Percentiles rank a stretch among this genome's conserved stretches.
Evolutionary conservation across 2,113 vertebrate species (phyloP).

Genomic region (Garra rufa): DNA sequence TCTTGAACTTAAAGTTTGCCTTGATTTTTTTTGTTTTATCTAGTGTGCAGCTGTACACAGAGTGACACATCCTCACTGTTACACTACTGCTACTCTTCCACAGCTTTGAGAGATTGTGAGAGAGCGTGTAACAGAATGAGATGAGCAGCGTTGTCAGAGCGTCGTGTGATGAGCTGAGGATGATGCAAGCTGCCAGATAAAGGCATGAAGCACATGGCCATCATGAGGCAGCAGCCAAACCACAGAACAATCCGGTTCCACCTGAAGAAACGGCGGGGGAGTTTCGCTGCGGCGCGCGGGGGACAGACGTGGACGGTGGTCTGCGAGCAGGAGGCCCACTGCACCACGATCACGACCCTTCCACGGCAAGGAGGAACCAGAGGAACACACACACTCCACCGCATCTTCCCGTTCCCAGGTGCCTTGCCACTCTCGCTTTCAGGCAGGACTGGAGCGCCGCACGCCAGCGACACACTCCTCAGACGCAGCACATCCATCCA

Average conservation of each 20-base stretch:
- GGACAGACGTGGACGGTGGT: slow-evolving; percentile 19
- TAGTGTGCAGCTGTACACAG: too few species aligned
- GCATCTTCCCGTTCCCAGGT: slow-evolving; percentile 54
- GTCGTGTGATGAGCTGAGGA: not conserved
- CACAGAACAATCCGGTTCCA: slow-evolving; percentile 64
- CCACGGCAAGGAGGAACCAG: slow-evolving; percentile 51
- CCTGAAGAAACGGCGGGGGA: not conserved
- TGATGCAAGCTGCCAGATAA: slow-evolving; percentile 4
- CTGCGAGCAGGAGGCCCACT: slow-evolving; percentile 17
- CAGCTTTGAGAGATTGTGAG: too few species aligned
- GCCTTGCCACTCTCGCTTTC: slow-evolving; percentile 55
- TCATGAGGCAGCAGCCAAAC: slow-evolving; percentile 56
- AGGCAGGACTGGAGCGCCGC: slow-evolving; percentile 32
- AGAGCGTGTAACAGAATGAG: too few species aligned
- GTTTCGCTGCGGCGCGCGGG: not conserved
- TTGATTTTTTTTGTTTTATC: too few species aligned
- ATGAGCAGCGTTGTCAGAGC: not conserved
- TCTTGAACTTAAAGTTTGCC: too few species aligned
- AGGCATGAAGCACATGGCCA: slow-evolving; percentile 39
- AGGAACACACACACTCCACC: slow-evolving; percentile 52
- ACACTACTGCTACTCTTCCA: too few species aligned
- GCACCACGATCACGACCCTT: slow-evolving; percentile 22
- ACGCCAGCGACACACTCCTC: not conserved
- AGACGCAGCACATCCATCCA: not conserved
- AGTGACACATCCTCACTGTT: too few species aligned